Base-by-base conservation (phyloP, 2,888 invertebrate species). In the Antheraea assamensis region DNA sequence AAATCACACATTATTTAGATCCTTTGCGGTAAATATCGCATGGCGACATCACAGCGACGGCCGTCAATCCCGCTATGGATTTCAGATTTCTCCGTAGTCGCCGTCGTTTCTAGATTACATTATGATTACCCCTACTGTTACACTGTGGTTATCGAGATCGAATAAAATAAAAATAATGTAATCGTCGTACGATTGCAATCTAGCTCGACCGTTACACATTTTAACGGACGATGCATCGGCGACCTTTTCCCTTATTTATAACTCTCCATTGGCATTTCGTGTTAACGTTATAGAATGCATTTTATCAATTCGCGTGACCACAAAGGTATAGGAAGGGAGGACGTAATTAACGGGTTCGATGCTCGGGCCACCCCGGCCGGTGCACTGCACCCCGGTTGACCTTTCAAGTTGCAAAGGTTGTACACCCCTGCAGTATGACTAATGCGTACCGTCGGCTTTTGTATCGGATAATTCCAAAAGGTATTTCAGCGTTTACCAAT, bases 321-420 rank as follows among this genome's bases (percentile, higher is more conserved):
- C 42, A 21, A 52, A 72, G 61, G 73, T 71, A 70, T 76, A 72
- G 74, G 70, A 73, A 72, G 73, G 73, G 76, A 71, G 68, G 64
- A 27, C 75, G 75, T 66, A 74, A 71, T 74, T 73, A 74, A 61
- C 70, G 76, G 76, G 78, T 79, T 78, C 79, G 76, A 77, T 73
- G 78, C 75, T 78, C 78, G 74, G 58, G 66, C 68, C 66, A 74
- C 71, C 71, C 76, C 75, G 70, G 68, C 68, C 74, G 73, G 31
- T 72, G 66, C 71, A 72, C 70, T 55, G 72, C 24, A 64, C 73
- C 72, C 42, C 58, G 55, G 21, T 68, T 68, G 68, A 35, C 68
- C 68, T 68, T 68, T 68, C 35, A 21, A 35, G 35, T 68, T 35
- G 68, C 68, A 68, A 68, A 68, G 68, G 68, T 68, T 68, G 21